Evolutionary conservation across 2,797 vertebrate genomes (phyloP).

Genomic region (Propithecus deckenii): DNA sequence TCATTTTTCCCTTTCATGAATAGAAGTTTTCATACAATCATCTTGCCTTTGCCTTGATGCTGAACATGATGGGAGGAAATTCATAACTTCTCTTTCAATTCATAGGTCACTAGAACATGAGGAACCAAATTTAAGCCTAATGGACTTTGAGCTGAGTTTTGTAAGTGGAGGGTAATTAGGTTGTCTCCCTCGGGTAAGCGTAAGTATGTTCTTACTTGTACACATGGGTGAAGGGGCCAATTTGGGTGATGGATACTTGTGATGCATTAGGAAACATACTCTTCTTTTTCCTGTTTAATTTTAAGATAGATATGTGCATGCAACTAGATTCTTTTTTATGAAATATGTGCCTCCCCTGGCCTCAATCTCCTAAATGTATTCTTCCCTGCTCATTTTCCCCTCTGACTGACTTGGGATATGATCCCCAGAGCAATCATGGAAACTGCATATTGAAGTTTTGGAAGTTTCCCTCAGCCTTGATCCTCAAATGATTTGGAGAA

Average conservation of each 20-base stretch:
- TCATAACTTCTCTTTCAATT: not conserved
- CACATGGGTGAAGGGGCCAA: not conserved
- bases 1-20: not conserved
- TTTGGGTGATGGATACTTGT: not conserved
- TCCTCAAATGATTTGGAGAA: not conserved
- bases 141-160: not conserved
- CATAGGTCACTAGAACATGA: not conserved
- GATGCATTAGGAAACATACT: not conserved
- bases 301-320: not conserved
- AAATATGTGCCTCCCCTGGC: not conserved
- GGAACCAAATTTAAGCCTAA: not conserved
- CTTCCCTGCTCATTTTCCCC: not conserved
- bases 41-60: not conserved
- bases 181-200: not conserved
- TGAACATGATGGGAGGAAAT: not conserved
- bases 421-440: not conserved
- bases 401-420: not conserved
- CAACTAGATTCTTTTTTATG: not conserved
- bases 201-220: not conserved
- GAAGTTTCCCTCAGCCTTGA: not conserved
- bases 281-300: not conserved
- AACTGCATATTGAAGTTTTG: not conserved
- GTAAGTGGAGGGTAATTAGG: not conserved
- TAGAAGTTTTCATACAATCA: not conserved
- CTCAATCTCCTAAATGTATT: fast-evolving